These are phyloP conservation scores for Diplodus puntazzo DNA, from an alignment of 2,797 vertebrate genomes.

Conservation along the genomic window DNA sequence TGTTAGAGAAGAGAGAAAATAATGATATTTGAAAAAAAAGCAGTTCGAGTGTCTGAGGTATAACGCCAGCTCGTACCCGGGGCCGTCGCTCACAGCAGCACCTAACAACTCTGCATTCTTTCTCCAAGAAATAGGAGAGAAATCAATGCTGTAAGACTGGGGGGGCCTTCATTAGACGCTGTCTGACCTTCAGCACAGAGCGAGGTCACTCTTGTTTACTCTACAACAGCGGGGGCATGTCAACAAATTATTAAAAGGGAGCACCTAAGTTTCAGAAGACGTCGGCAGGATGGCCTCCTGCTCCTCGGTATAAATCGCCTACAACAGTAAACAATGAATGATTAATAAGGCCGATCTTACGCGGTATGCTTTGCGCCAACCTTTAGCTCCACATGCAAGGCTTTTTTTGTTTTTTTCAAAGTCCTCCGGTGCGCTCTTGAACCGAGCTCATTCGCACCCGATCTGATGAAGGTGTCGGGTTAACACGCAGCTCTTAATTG, in stretches of 20 bases:
- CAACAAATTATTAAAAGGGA: slow-evolving; percentile 81
- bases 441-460: slow-evolving; percentile 9
- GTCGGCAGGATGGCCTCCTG: slow-evolving; percentile 57
- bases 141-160: slow-evolving; percentile 78
- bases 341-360: slow-evolving; percentile 74
- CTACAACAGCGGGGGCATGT: slow-evolving; percentile 78
- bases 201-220: slow-evolving; percentile 80
- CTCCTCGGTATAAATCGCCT: slow-evolving; percentile 72
- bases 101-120: slow-evolving; percentile 61
- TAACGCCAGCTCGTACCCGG: slow-evolving; percentile 50
- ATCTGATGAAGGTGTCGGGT: slow-evolving; percentile 34
- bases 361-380: slow-evolving; percentile 33
- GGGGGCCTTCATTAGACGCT: slow-evolving; percentile 80
- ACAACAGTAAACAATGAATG: slow-evolving; percentile 80
- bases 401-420: neutral
- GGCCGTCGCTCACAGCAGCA: slow-evolving; percentile 69
- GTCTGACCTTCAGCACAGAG: slow-evolving; percentile 76
- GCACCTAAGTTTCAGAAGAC: slow-evolving; percentile 72
- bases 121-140: slow-evolving; percentile 55
- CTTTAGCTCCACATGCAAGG: slow-evolving; percentile 48
- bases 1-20: slow-evolving; percentile 27
- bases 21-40: slow-evolving; percentile 43
- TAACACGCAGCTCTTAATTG: slow-evolving; percentile 18
- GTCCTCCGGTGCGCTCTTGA: neutral
- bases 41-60: slow-evolving; percentile 64